Evolutionary conservation across 2,113 vertebrate species (phyloP).

Genomic region (Cariama cristata): DNA sequence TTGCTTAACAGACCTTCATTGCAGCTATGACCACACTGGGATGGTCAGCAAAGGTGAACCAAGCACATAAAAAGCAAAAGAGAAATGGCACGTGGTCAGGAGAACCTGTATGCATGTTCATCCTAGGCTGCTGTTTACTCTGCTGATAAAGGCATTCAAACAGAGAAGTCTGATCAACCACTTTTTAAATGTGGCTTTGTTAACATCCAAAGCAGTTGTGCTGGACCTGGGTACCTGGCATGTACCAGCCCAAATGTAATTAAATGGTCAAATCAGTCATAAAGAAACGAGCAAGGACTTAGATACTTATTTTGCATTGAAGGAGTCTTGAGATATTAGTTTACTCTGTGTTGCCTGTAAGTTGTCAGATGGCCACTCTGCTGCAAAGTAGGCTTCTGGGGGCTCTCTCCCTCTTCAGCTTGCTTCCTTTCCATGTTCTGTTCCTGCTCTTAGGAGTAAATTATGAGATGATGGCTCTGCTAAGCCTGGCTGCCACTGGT

Average conservation of each 20-base stretch:
- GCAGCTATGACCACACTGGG: background rate
- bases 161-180: background rate
- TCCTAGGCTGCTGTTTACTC: background rate
- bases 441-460: background rate
- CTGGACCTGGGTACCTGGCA: background rate
- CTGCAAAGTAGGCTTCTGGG: background rate
- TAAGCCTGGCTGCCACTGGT: background rate
- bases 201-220: background rate
- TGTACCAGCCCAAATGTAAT: background rate
- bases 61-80: background rate
- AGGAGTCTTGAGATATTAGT: background rate
- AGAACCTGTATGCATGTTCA: background rate
- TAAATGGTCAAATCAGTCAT: background rate
- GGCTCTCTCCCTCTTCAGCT: background rate
- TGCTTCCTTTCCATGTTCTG: background rate
- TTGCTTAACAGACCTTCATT: background rate
- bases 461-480: background rate
- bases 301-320: background rate
- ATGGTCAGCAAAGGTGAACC: background rate
- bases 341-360: background rate
- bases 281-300: background rate
- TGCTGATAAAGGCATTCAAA: background rate
- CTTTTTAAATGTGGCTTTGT: background rate
- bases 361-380: background rate
- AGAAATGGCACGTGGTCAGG: rapidly evolving